Base-by-base conservation (phyloP, 1,140 invertebrate genomes). In the Zaprionus nigranus region DNA sequence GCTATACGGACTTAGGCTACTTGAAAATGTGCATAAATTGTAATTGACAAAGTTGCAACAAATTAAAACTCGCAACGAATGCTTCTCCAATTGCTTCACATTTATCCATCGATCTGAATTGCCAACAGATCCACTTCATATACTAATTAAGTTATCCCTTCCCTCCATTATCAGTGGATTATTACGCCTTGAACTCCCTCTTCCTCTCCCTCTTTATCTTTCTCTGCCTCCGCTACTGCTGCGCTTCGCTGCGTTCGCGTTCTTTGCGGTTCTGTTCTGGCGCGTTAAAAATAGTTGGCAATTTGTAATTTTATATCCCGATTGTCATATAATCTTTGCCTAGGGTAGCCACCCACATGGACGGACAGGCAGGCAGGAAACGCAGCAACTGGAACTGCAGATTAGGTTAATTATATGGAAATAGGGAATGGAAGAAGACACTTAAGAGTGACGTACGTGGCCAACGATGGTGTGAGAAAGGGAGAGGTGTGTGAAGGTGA, bases 1-100 rank as follows among this genome's bases (percentile, higher is more conserved):
- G 20, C 11, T 57, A 63, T 38, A 58, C 26, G 54, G 49, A 61
- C 69, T 74, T 67, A n/a, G 56, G 56, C 24, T 49, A 62, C 58
- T 70, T 46, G 17, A 59, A 46, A 62, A 58, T 71, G 43, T 77
- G 75, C 82, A 85, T 78, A 85, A 81, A 78, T 78, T 81, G 65
- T 59, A 69, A 85, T 85, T 85, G 75, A 59, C 51, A 46, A 63
- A 75, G 65, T 71, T 76, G 82, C 78, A 75, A 65, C 20, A 72
- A 85, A 86, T 85, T 85, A 81, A 78, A 78, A 81, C 24, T 26
- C 5, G 70, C 76, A 67, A 64, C 61, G 40, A 46, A 24, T 24
- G 12, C 20, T 17, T n/a, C 40, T 46, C n/a, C 5, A 51, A 24
- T 24, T 51, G 20, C n/a, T 51, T 12, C 11, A 51, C 12, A 51